phyloP scores from a whole-genome alignment of 1,140 invertebrate genomes.

The Linepithema humile region DNA sequence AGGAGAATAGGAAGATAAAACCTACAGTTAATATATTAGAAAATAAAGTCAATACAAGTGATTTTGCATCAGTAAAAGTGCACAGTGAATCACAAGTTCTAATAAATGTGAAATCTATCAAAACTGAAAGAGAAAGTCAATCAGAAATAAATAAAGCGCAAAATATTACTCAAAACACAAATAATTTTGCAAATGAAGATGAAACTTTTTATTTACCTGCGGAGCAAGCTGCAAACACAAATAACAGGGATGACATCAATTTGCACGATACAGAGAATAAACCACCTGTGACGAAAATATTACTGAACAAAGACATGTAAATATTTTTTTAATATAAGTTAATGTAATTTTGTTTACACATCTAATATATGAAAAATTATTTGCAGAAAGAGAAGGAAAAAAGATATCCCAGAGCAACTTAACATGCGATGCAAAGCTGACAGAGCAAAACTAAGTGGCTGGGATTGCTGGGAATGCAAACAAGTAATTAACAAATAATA shows the following conservation, averaged over 20 bases:
- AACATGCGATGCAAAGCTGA: constrained; percentile 72
- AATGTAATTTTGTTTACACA: neutral
- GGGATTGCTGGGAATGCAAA: constrained; percentile 80
- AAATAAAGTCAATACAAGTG: neutral
- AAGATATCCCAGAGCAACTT: constrained; percentile 45
- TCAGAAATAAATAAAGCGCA: neutral
- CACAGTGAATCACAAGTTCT: neutral
- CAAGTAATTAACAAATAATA: constrained; percentile 72
- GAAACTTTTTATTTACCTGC: constrained; percentile 68
- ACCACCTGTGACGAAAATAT: constrained; percentile 59
- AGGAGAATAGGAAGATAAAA: no score
- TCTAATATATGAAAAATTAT: constrained; percentile 27
- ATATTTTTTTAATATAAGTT: constrained; percentile 38
- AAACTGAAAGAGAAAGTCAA: neutral
- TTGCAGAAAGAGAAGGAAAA: constrained; percentile 65
- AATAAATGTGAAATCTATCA: neutral
- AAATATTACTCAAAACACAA: neutral
- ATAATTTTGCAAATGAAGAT: constrained; percentile 41
- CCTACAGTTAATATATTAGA: neutral
- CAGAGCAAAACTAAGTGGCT: constrained; percentile 79
- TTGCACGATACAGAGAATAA: constrained; percentile 47
- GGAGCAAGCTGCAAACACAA: constrained; percentile 51
- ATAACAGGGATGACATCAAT: neutral
- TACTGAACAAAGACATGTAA: constrained; percentile 68
- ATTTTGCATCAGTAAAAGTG: neutral